Evolutionary conservation across 2,113 vertebrate species (phyloP), one percentile per base, ranked within the genome.

Genomic region (Euleptes europaea): DNA sequence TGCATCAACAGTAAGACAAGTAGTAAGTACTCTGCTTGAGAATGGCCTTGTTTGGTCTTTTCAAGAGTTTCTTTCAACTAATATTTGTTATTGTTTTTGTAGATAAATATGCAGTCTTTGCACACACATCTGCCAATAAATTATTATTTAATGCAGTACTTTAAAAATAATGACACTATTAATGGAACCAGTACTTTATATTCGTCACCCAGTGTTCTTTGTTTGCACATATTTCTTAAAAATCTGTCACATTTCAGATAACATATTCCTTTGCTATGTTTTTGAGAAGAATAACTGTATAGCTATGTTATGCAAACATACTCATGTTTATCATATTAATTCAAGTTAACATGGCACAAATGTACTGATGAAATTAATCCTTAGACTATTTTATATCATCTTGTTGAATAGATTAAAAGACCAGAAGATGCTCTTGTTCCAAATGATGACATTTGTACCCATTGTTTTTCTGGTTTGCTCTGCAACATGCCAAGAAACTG

Each of bases 401-500:
- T 87, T 0, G 51, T 80, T 91, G 80, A 89, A 79, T 38, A 69
- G 70, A 67, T 69, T 60, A 12, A 42, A 88, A 84, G 88, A 82
- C 76, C 26, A 76, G 75, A 84, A 89, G 82, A 94, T 95, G 91
- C 65, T 91, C 31, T 91, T 84, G 78, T 83, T 63, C 57, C 86
- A 75, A 81, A 79, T 28, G 75, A 60, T 79, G 26, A 89, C 21
- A 8, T 17, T 93, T 54, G 33, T 91, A 84, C 88, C 88, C 67
- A 13, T 93, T 66, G 65, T 93, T 57, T 74, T 82, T 54, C 86
- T 86, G 35, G 66, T 82, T 86, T 91, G 84, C 81, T 93, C 78
- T 91, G 87, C 90, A 70, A 76, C 40, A 0, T 85, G 89, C 44
- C 87, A 93, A 93, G 93, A 92, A 72, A n/a, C 31, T 78, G 92